These are phyloP conservation scores for Coptodon bakossiorum DNA, from an alignment of 2,113 vertebrate species.

Conservation along the genomic window DNA sequence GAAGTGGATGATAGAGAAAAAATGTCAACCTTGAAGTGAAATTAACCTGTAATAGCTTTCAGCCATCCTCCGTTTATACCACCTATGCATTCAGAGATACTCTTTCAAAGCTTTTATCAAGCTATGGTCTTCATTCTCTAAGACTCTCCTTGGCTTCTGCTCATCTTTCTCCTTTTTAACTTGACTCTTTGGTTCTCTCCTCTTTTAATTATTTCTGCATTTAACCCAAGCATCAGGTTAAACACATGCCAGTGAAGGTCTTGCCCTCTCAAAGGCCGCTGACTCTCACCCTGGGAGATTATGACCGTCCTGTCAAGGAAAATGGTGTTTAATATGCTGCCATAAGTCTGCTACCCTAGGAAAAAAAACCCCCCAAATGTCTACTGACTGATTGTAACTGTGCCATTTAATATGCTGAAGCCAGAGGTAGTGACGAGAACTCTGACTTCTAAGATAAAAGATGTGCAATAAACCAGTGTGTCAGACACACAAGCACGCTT, in stretches of 20 bases:
- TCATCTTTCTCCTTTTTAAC: background rate
- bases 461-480: background rate
- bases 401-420: background rate
- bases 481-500: background rate
- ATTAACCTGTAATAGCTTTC: background rate
- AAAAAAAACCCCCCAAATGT: rapidly evolving
- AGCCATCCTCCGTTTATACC: background rate
- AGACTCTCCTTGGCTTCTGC: background rate
- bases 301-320: background rate
- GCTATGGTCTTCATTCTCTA: background rate
- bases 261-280: background rate
- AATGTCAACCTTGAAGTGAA: background rate
- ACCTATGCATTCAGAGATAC: background rate
- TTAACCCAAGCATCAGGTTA: background rate
- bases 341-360: background rate
- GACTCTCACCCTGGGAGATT: background rate
- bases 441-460: background rate
- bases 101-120: background rate
- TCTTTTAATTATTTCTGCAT: background rate
- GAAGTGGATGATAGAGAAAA: background rate
- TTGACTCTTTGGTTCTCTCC: background rate
- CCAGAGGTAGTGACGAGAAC: background rate
- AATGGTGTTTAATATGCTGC: background rate
- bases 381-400: background rate
- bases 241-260: background rate